A percentile compares a stretch with the other conserved stretches of the same genome.
Conservation (phyloP, 2,113 vertebrate genomes). For the Damaliscus lunatus region DNA sequence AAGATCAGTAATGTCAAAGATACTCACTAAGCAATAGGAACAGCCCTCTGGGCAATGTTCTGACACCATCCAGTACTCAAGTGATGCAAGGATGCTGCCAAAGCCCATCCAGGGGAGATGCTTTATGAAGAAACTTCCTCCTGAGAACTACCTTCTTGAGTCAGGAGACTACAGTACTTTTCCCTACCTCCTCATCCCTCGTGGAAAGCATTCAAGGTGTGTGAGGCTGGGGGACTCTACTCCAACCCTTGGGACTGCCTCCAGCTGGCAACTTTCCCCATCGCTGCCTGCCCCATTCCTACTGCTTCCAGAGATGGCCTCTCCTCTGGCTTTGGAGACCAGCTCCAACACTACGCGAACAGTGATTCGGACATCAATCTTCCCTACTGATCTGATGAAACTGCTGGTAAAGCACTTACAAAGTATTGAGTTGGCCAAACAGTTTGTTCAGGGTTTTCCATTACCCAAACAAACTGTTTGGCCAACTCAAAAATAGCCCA, state of each 20-base stretch:
- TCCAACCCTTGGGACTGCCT: background rate
- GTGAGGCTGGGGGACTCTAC: background rate
- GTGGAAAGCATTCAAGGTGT: background rate
- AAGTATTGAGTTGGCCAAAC: background rate
- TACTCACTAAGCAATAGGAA: background rate
- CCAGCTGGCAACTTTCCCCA: background rate
- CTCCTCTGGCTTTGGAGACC: background rate
- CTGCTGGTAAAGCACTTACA: background rate
- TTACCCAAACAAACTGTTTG: background rate
- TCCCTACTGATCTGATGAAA: background rate
- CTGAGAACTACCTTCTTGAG: background rate
- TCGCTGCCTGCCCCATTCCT: no score
- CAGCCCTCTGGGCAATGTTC: background rate
- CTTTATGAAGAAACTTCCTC: background rate
- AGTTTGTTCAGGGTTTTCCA: background rate
- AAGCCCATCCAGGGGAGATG: background rate
- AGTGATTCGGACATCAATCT: background rate
- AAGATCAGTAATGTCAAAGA: constrained; percentile 41
- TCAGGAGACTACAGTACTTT: background rate
- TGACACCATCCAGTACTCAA: background rate
- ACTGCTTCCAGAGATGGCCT: background rate
- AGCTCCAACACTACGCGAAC: background rate
- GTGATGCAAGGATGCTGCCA: background rate
- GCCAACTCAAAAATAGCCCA: background rate
- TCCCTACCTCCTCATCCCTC: no score